Conservation (phyloP, 1,140 invertebrate genomes). For the Hermatobates lingyangjiaoensis region DNA sequence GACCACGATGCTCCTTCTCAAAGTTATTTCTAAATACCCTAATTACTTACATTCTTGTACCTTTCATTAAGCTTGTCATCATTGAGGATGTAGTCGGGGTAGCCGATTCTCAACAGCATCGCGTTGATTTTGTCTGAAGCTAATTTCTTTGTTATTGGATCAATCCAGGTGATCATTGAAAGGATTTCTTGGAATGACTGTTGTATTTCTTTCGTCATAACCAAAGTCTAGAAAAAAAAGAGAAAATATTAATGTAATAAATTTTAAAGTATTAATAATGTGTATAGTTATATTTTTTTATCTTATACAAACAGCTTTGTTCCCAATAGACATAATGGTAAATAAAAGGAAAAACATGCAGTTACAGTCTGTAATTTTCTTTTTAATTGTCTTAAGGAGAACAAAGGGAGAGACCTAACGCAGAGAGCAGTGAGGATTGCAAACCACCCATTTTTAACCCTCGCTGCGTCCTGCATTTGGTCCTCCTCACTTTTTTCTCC, state of each 20-base stretch:
- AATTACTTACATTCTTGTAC: conserved; percentile 45
- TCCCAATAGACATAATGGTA: no score
- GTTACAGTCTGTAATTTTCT: no score
- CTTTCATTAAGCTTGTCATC: conserved; percentile 43
- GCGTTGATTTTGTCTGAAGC: conserved; percentile 62
- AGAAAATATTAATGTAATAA: not conserved
- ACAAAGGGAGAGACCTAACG: no score
- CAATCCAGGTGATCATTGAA: conserved; percentile 59
- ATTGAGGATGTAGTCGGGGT: conserved; percentile 69
- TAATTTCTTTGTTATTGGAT: conserved; percentile 51
- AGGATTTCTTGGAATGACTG: conserved; percentile 53
- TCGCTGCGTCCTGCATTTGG: no score
- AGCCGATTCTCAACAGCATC: conserved; percentile 74
- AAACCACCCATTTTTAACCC: no score
- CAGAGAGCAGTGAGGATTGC: no score
- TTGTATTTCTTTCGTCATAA: conserved; percentile 69
- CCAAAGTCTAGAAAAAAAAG: conserved; percentile 39
- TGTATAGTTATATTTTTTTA: not conserved
- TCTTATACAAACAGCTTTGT: not conserved
- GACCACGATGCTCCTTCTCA: no score
- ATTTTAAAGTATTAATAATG: not conserved
- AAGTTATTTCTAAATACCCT: no score
- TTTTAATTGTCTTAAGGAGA: no score
- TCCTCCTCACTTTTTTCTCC: no score
- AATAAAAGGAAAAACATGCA: no score